Evolutionary conservation across 2,888 invertebrate species (phyloP), one percentile per base, ranked within the genome.

Genomic region (Hypselothyrea guttata): DNA sequence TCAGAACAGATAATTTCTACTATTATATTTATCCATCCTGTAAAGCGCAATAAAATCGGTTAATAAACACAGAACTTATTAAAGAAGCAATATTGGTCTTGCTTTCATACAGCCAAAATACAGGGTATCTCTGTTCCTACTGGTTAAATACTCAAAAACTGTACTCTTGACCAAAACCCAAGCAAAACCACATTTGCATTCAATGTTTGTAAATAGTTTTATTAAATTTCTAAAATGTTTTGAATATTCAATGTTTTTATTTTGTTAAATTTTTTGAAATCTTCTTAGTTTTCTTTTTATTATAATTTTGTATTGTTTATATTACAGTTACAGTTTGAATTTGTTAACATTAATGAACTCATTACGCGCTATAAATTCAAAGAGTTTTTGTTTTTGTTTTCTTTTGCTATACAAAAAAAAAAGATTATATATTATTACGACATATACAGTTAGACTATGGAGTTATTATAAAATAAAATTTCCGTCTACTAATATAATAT

Each of bases 311-410:
- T 22, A 5, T 49, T 71, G 42, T 58, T 51, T 64, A 65, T 69
- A 49, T 55, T 70, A 66, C 70, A 66, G 46, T 30, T 62, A 59
- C 68, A 68, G 49, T 76, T 72, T 77, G 31, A 52, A 35, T 45
- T 53, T 59, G 56, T 75, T 81, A 73, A 81, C 74, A 76, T 81
- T 70, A 64, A 73, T 53, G 75, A 84, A 73, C 71, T 82, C 65
- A 62, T 81, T 84, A 82, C 74, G 46, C 54, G 51, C 82, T 86
- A 82, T 86, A 81, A 84, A 82, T 82, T 82, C 84, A 82, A 82
- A 72, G 71, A 84, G 78, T 64, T 61, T 72, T 55, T 42, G 44
- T 42, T 55, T 38, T 38, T 49, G 44, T 64, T 55, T 57, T 67
- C 68, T 71, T n/a, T 55, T 34, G 42, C 69, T 71, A 78, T 57